Percentiles rank a stretch among this genome's conserved stretches.
Conservation (phyloP, 2,888 invertebrate genomes). For the Callyntrura sp. region DNA sequence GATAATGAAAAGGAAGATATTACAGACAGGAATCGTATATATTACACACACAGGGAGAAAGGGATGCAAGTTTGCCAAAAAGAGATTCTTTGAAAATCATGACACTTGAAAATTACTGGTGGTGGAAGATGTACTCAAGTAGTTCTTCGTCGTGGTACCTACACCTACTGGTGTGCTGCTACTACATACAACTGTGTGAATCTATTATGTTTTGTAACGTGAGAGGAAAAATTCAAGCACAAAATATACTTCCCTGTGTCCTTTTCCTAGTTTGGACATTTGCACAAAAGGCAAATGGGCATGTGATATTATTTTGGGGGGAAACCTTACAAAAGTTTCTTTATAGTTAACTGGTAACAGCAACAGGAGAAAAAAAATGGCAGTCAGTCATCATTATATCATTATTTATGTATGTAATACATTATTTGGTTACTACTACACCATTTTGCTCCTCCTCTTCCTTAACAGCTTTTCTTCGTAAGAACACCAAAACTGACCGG, state of each 20-base stretch:
- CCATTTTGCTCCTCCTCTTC: conserved; percentile 20
- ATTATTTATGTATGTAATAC: conserved; percentile 41
- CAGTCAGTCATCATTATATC: conserved; percentile 43
- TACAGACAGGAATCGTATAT: conserved; percentile 40
- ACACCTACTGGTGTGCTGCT: too few relatives aligned
- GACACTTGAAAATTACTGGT: conserved; percentile 41
- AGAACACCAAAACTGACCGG: conserved; percentile 34
- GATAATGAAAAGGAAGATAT: conserved; percentile 61
- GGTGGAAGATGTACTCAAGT: not conserved
- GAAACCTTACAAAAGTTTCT: not conserved
- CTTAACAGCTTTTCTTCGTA: not conserved
- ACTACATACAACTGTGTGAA: too few relatives aligned
- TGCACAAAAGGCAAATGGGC: not conserved
- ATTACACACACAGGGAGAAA: not conserved
- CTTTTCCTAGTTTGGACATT: not conserved
- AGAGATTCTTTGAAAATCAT: conserved; percentile 32
- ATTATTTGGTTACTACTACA: conserved; percentile 30
- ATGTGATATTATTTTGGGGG: not conserved
- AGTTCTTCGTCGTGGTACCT: too few relatives aligned
- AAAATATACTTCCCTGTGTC: too few relatives aligned
- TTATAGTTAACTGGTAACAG: too few relatives aligned
- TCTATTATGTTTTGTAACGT: too few relatives aligned
- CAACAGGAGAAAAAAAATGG: conserved; percentile 37
- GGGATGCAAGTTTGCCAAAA: conserved; percentile 13
- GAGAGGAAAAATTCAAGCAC: too few relatives aligned